Percentiles rank a stretch among this genome's conserved stretches.
Conservation (phyloP, 2,113 vertebrate genomes). For the Colistium nudipinnis region DNA sequence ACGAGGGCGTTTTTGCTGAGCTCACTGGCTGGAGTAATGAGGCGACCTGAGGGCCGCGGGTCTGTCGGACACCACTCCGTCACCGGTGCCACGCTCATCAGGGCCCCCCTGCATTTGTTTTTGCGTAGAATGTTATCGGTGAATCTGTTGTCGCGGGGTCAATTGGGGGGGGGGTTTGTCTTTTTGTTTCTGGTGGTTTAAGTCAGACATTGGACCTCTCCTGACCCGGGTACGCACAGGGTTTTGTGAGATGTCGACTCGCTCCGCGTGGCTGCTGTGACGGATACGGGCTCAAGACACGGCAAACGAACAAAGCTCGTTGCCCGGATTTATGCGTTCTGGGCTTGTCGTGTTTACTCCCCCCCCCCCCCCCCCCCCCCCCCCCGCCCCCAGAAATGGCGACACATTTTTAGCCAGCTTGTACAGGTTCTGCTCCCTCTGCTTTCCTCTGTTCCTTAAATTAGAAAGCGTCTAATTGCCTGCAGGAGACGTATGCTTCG, state of each 20-base stretch:
- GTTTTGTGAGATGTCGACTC: slow-evolving; percentile 22
- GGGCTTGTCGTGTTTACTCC: slow-evolving; percentile 22
- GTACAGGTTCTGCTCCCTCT: slow-evolving; percentile 26
- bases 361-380: too few species aligned
- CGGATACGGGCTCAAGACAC: slow-evolving; percentile 32
- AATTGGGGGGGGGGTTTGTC: slow-evolving; percentile 30
- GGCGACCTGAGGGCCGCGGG: slow-evolving; percentile 15
- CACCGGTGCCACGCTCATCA: slow-evolving; percentile 34
- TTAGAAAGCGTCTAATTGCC: slow-evolving; percentile 53
- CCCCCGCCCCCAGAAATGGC: too few species aligned
- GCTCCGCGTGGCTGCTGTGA: slow-evolving; percentile 9
- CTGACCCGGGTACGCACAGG: slow-evolving; percentile 18
- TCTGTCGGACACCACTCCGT: slow-evolving; percentile 22
- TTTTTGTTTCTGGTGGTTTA: slow-evolving; percentile 30
- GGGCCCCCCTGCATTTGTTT: slow-evolving; percentile 19
- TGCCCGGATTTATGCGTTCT: slow-evolving; percentile 25
- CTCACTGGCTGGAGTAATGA: slow-evolving; percentile 34
- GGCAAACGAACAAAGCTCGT: slow-evolving; percentile 35
- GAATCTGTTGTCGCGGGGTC: slow-evolving; percentile 10
- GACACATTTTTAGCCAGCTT: slow-evolving; percentile 28
- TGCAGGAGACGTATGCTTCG: slow-evolving; percentile 38
- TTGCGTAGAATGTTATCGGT: slow-evolving; percentile 32
- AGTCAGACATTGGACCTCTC: slow-evolving; percentile 41
- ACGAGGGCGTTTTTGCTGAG: slow-evolving; percentile 10
- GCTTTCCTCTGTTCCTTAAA: slow-evolving; percentile 28